Percentiles rank a stretch among this genome's conserved stretches.
phyloP scores from a whole-genome alignment of 2,797 vertebrate species.

The Gouania willdenowi region DNA sequence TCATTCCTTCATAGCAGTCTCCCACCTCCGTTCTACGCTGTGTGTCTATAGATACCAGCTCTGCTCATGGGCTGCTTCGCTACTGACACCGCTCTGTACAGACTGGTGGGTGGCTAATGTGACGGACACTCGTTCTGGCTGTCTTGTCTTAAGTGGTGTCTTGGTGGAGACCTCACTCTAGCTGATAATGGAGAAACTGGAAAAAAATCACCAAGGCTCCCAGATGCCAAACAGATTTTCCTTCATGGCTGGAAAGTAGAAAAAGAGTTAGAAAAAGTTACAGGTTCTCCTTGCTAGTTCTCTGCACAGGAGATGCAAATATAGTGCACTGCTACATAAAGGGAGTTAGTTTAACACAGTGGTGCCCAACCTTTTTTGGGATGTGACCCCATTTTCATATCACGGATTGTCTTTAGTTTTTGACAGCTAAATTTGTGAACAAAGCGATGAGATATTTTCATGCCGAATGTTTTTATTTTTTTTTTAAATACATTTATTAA shows the following conservation, averaged over 20 bases:
- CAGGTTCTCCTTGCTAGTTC: conserved; percentile 10
- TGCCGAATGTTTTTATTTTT: no score
- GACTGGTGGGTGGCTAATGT: conserved; percentile 56
- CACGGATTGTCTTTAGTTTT: no score
- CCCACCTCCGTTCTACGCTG: conserved; percentile 47
- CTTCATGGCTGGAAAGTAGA: conserved; percentile 42
- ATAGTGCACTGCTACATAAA: conserved; percentile 34
- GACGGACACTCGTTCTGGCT: conserved; percentile 48
- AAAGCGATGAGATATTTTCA: no score
- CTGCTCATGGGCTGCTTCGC: conserved; percentile 20
- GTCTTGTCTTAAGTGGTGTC: conserved; percentile 56
- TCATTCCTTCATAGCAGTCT: conserved; percentile 49
- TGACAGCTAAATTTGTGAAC: no score
- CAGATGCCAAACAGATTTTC: conserved; percentile 53
- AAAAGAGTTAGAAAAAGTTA: conserved; percentile 37
- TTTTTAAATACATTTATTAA: no score
- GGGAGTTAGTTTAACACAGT: conserved; percentile 13
- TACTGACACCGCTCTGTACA: conserved; percentile 33
- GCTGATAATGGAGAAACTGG: conserved; percentile 51
- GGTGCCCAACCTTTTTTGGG: no score
- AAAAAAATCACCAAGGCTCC: conserved; percentile 41
- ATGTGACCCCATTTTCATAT: no score
- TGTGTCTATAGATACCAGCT: conserved; percentile 37
- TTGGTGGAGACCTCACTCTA: conserved; percentile 32
- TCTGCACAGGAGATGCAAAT: conserved; percentile 37